Evolutionary conservation across 1,140 invertebrate genomes (phyloP).

Genomic region (roundworm (Caenorhabditis elegans)): WBcel235 BX284605.5:7969501-7970000

Average conservation of each 20-base stretch:
- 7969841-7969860: neutral
- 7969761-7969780: neutral
- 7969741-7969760: neutral
- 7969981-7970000: no score
- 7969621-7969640: neutral
- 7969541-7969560: no score
- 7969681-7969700: neutral
- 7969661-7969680: neutral
- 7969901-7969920: no score
- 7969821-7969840: conserved; percentile 3
- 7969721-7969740: conserved; percentile 11
- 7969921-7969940: no score
- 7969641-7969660: neutral
- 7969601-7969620: neutral
- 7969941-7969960: no score
- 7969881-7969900: neutral
- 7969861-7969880: neutral
- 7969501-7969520: neutral
- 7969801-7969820: neutral
- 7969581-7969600: no score
- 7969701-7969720: neutral
- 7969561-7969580: no score
- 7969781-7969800: neutral
- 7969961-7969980: no score
- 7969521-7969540: neutral